phyloP scores from a whole-genome alignment of 1,140 invertebrate species.

The Cardiocondyla obscurior region DNA sequence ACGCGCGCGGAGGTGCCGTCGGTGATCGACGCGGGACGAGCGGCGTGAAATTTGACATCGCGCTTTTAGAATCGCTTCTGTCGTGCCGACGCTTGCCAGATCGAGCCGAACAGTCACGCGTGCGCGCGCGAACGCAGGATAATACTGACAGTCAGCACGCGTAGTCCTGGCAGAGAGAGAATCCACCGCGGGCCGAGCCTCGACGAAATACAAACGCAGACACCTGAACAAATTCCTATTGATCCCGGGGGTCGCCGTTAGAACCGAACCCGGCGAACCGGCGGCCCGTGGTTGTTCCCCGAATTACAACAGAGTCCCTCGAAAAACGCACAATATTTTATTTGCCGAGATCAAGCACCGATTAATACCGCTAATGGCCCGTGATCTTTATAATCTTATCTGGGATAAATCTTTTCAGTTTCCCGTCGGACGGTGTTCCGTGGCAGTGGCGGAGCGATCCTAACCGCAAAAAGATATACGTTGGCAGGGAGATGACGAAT shows the following conservation, averaged over 20 bases:
- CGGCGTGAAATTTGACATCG: conserved; percentile 17
- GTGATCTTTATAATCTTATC: not conserved
- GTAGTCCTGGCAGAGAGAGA: conserved; percentile 15
- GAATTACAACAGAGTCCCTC: not conserved
- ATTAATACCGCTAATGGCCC: not conserved
- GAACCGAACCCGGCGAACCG: not conserved
- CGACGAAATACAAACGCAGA: not conserved
- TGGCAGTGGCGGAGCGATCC: not conserved
- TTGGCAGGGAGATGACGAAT: not conserved
- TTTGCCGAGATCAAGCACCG: not conserved
- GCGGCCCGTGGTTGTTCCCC: not conserved
- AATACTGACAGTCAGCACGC: conserved; percentile 38
- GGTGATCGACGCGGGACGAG: conserved; percentile 11
- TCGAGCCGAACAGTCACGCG: conserved; percentile 3
- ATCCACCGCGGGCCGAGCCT: conserved; percentile 24
- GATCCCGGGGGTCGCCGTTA: not conserved
- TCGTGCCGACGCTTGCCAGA: not conserved
- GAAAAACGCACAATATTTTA: not conserved
- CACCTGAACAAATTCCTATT: not conserved
- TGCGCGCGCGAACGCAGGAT: not conserved
- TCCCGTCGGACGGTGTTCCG: not conserved
- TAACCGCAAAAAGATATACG: not conserved
- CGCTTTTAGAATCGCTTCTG: conserved; percentile 23
- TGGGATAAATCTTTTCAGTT: not conserved
- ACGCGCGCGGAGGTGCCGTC: conserved; percentile 4